A percentile compares a stretch with the other conserved stretches of the same genome.
Conservation (phyloP, 2,113 vertebrate species). For the Myotis yumanensis region DNA sequence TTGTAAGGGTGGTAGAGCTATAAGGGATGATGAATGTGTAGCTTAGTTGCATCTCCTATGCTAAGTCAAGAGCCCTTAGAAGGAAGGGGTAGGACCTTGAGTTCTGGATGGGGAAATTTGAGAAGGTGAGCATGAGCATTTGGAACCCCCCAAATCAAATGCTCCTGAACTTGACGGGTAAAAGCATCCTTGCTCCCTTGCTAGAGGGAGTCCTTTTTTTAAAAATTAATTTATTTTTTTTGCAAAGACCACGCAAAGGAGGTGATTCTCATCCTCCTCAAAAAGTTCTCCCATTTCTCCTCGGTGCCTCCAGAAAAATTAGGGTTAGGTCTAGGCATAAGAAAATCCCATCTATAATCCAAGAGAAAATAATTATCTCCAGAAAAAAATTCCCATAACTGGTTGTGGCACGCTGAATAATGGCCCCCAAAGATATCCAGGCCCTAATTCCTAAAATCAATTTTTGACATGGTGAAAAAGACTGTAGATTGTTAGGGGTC, state of each 20-base stretch:
- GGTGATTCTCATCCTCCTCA: neutral
- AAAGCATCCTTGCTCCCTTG: neutral
- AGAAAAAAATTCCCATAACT: neutral
- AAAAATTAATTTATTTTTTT: too few relatives aligned
- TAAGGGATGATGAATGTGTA: too few relatives aligned
- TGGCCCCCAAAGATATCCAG: neutral
- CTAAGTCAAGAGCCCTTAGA: neutral
- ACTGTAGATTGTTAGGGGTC: neutral
- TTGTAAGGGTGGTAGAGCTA: neutral
- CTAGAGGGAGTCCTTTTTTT: too few relatives aligned
- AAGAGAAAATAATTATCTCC: neutral
- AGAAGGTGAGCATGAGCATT: neutral
- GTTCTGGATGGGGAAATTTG: neutral
- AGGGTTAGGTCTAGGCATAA: neutral
- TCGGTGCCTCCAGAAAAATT: neutral
- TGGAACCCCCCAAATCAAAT: neutral
- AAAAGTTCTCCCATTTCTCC: neutral
- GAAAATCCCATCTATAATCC: neutral
- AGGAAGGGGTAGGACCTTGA: neutral
- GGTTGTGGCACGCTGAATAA: neutral
- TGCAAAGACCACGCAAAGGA: neutral
- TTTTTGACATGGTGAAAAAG: neutral
- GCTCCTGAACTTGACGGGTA: too few relatives aligned
- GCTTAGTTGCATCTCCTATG: neutral
- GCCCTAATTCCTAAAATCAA: neutral